Base-by-base conservation (phyloP, 2,888 invertebrate genomes). In the Asteroscopus sphinx region DNA sequence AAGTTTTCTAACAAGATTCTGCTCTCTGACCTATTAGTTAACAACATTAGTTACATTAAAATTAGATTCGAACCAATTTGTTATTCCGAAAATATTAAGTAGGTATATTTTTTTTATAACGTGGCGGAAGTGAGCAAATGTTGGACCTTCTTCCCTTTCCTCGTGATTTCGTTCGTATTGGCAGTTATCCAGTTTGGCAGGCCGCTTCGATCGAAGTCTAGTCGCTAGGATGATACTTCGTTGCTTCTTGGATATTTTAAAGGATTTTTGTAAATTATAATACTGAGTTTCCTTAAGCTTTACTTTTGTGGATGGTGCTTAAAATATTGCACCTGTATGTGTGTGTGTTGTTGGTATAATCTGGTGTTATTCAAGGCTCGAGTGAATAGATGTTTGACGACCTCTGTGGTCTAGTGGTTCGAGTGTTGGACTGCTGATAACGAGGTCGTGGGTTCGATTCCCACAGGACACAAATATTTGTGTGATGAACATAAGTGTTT, bases 131-230 rank as follows among this genome's bases (percentile, higher is more conserved):
- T 68, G 46, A 51, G 67, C 35, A 61, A 75, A 72, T 76, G 53
- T 56, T 61, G 61, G 56, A 62, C 59, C 45, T 44, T 57, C 61
- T 68, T 73, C 65, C 66, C 63, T 80, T 83, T 79, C 73, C 71
- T 63, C 67, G 72, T 72, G 62, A 58, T 73, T 71, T 70, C 71
- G 76, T 67, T 82, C 68, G 63, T 76, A 79, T 83, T 89, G 89
- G 89, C 88, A 65, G 54, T 68, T 74, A 72, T 86, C 89, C 89
- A 89, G 85, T 81, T 89, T 88, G 88, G 89, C 89, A 83, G 26
- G 16, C 54, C 52, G 55, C 65, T 68, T 39, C 67, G 61, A 80
- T 62, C 56, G 68, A 72, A 66, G 37, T 25, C 33, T 69, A 66
- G 37, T 25, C 33, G 39, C 49, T 56, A 32, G 30, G 51, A 65